These are phyloP conservation scores for Pandemis corylana DNA, from an alignment of 2,888 invertebrate genomes.

Conservation along the genomic window DNA sequence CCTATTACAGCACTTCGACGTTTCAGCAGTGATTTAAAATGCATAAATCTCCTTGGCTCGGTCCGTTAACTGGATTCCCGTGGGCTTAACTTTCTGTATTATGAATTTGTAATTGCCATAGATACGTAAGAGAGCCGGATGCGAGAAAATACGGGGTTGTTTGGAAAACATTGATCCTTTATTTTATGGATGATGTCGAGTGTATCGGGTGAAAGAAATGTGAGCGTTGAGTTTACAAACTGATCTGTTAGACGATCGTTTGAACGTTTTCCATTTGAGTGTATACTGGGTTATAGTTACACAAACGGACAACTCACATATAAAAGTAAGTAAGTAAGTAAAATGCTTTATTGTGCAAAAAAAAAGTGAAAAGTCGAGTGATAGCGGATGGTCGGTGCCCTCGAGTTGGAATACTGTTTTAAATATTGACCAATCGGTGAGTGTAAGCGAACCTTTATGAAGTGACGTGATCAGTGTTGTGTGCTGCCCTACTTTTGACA, in stretches of 20 bases:
- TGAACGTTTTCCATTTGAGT: too few relatives aligned
- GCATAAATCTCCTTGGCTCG: conserved; percentile 78
- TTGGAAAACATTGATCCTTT: conserved; percentile 39
- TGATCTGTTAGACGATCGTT: neutral
- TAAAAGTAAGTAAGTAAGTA: too few relatives aligned
- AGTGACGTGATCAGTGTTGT: too few relatives aligned
- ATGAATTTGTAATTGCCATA: conserved; percentile 77
- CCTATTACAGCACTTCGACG: conserved; percentile 45
- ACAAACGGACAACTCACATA: too few relatives aligned
- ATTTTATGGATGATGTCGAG: neutral
- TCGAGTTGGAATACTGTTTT: too few relatives aligned
- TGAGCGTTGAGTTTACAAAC: neutral
- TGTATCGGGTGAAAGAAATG: neutral
- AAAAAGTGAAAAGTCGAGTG: too few relatives aligned
- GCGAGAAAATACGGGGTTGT: conserved; percentile 36
- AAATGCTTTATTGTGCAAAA: too few relatives aligned
- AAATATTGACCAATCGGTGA: too few relatives aligned
- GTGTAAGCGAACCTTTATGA: too few relatives aligned
- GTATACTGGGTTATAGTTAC: too few relatives aligned
- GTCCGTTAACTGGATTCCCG: conserved; percentile 73
- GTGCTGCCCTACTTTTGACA: too few relatives aligned
- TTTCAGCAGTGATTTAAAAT: conserved; percentile 76
- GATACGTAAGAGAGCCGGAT: conserved; percentile 52
- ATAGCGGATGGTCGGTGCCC: too few relatives aligned
- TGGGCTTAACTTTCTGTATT: conserved; percentile 76